Evolutionary conservation across 2,888 invertebrate species (phyloP).

Genomic region (Zaprionus obscuricornis): DNA sequence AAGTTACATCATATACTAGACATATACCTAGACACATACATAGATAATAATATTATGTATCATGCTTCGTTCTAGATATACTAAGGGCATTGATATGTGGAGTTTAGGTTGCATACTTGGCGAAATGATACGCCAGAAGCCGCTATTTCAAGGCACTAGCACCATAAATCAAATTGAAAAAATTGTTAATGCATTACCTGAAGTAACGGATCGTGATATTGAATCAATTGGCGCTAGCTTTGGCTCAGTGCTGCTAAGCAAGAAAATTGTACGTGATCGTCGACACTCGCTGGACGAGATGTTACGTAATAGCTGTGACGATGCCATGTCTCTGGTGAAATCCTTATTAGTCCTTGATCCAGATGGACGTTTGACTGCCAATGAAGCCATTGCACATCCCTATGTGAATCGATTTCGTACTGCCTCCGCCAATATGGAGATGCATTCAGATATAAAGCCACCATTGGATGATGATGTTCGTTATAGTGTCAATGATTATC

Average conservation of each 20-base stretch:
- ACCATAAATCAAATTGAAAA: slow-evolving; percentile 92
- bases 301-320: slow-evolving; percentile 88
- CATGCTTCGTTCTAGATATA: slow-evolving; percentile 93
- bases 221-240: slow-evolving; percentile 89
- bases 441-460: slow-evolving; percentile 88
- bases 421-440: slow-evolving; percentile 76
- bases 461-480: slow-evolving; percentile 95
- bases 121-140: slow-evolving; percentile 97
- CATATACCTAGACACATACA: too few species aligned
- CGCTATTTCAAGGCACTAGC: slow-evolving; percentile 97
- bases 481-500: slow-evolving; percentile 94
- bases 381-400: slow-evolving; percentile 92
- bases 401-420: slow-evolving; percentile 87
- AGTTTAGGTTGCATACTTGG: slow-evolving; percentile 98
- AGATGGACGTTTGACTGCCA: slow-evolving; percentile 92
- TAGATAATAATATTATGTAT: too few species aligned
- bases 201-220: slow-evolving; percentile 85
- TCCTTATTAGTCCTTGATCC: slow-evolving; percentile 95
- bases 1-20: slow-evolving; percentile 41
- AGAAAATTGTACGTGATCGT: slow-evolving; percentile 85
- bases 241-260: slow-evolving; percentile 89
- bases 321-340: slow-evolving; percentile 92
- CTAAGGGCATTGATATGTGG: slow-evolving; percentile 99
- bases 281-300: slow-evolving; percentile 84
- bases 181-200: slow-evolving; percentile 79